Base-by-base conservation (phyloP, 2,888 invertebrate genomes). In the Cancer borealis region DNA sequence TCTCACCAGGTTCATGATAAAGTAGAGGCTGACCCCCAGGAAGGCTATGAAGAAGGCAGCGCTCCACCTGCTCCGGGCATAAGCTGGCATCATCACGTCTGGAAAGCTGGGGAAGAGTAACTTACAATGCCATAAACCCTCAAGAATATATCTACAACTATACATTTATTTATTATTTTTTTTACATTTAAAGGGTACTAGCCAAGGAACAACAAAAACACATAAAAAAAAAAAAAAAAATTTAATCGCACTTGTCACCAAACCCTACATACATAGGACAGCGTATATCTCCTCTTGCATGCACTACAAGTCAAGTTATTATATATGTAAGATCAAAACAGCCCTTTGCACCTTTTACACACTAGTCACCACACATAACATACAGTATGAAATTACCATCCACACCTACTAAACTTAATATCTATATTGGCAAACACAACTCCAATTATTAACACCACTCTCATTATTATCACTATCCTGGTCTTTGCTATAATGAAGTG, bases 81-180 rank as follows among this genome's bases (percentile, higher is more conserved):
- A 98, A 0, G 98, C 98, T 6, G 98, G 98, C 98, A 98, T 98
- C 98, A 98, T 98, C 39, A 99, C 98, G 96, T 98, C 98, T 3
- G 98, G 98, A 97, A 98, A 98, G 97, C 98, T 98, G 96, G 95
- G 95, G 47, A 88, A 39, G 66, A n/a, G n/a, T 92, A 45, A 46
- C 21, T 92, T 39, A 0, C n/a, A 73, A 12, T 0, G 8, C 46
- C 54, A 54, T 54, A 12, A 8, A 54, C 54, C 54, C 54, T 54
- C 3, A 3, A 14, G 54, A 54, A 14, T 12, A 54, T 54, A 54
- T 39, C 2, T 39, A 39, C 39, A 1, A 39, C 39, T 39, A n/a
- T n/a, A 39, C 39, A 39, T 39, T 39, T 39, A n/a, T n/a, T 39
- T 1, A 39, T 39, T 39, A 1, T 39, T 39, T 39, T 39, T 39